Conservation (phyloP, 1,140 invertebrate genomes). For the Leptopilina boulardi region DNA sequence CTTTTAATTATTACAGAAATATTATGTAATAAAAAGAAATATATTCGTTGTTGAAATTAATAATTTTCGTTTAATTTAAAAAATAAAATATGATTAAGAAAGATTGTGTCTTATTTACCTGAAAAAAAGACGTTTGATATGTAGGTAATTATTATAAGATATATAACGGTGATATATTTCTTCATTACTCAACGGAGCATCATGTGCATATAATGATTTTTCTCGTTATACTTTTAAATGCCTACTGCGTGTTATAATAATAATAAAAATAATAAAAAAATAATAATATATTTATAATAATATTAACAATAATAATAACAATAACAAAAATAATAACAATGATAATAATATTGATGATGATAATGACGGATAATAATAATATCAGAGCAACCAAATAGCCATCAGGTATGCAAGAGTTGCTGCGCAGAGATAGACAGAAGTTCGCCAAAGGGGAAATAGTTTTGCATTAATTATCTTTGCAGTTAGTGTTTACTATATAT, state of each 20-base stretch:
- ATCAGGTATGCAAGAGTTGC: constrained; percentile 16
- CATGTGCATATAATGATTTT: not conserved
- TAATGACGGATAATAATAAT: not conserved
- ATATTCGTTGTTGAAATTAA: too few relatives aligned
- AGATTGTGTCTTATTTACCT: not conserved
- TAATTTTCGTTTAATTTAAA: too few relatives aligned
- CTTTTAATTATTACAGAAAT: too few relatives aligned
- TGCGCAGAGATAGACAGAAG: constrained; percentile 19
- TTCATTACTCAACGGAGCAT: not conserved
- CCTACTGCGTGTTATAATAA: not conserved
- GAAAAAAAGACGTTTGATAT: not conserved
- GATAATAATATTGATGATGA: too few relatives aligned
- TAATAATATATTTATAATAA: too few relatives aligned
- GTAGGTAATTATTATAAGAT: not conserved
- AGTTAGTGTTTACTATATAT: not conserved
- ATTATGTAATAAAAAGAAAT: too few relatives aligned
- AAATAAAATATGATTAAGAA: too few relatives aligned
- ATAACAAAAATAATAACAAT: too few relatives aligned
- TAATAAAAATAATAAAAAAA: too few relatives aligned
- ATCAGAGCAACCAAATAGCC: not conserved
- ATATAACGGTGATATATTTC: constrained; percentile 4
- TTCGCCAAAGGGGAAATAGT: constrained; percentile 27
- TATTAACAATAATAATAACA: too few relatives aligned
- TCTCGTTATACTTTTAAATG: not conserved
- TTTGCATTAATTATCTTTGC: constrained; percentile 23